These are phyloP conservation scores for Harpalus rufipes DNA, from an alignment of 2,888 invertebrate species.

Conservation along the genomic window DNA sequence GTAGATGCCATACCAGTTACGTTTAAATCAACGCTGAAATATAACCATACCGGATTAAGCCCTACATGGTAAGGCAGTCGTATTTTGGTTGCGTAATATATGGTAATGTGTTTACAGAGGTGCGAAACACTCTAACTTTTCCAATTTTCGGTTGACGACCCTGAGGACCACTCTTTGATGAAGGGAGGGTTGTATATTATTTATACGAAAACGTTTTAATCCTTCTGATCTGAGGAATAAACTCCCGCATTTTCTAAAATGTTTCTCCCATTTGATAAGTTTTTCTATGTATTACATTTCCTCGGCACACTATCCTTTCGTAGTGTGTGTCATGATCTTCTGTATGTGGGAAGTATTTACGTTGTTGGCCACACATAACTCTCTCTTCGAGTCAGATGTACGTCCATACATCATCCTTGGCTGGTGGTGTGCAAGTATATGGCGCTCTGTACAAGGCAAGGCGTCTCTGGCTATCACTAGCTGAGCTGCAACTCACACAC, in stretches of 20 bases:
- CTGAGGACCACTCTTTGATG: not conserved
- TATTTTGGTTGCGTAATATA: not conserved
- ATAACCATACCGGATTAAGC: not conserved
- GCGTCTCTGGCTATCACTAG: not conserved
- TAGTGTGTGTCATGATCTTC: not conserved
- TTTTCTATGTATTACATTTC: too few relatives aligned
- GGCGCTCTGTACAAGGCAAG: not conserved
- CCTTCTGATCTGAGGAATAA: too few relatives aligned
- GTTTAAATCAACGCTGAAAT: constrained; percentile 25
- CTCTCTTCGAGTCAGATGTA: not conserved
- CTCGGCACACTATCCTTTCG: too few relatives aligned
- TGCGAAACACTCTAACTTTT: not conserved
- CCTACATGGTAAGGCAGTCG: not conserved
- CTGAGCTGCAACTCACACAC: not conserved
- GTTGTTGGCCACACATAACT: not conserved
- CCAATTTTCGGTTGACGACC: not conserved
- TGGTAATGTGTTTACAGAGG: constrained; percentile 1
- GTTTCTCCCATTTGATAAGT: too few relatives aligned
- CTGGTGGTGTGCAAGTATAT: not conserved
- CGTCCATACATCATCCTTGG: not conserved
- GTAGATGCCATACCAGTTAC: constrained; percentile 15
- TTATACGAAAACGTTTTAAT: too few relatives aligned
- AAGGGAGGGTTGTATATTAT: not conserved
- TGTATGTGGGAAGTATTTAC: constrained; percentile 5
- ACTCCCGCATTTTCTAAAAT: too few relatives aligned